Conservation (phyloP, 2,888 invertebrate genomes). For the Calephelis perditalis region DNA sequence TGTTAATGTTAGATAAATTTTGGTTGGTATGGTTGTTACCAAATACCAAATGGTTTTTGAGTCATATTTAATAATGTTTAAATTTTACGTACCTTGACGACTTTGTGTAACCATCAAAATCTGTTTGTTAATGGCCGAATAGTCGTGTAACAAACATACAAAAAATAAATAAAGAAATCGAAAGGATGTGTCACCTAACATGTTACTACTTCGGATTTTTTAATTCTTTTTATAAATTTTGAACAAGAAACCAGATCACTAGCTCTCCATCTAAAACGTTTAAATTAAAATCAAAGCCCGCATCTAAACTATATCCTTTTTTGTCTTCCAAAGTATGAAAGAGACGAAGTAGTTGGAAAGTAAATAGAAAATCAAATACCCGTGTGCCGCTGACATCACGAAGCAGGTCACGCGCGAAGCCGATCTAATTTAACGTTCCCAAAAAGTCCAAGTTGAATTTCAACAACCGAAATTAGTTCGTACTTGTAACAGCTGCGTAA, state of each 20-base stretch:
- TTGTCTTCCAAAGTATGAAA: constrained; percentile 31
- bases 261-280: constrained; percentile 20
- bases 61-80: no score
- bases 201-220: no score
- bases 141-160: no score
- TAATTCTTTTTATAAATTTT: no score
- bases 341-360: constrained; percentile 37
- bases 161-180: no score
- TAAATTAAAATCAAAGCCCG: constrained; percentile 30
- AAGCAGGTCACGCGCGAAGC: constrained; percentile 55
- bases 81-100: no score
- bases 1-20: no score
- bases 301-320: constrained; percentile 28
- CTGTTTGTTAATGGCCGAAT: no score
- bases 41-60: no score
- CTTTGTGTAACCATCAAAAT: no score
- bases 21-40: no score
- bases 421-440: constrained; percentile 64
- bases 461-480: constrained; percentile 52
- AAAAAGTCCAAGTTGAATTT: constrained; percentile 56
- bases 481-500: constrained; percentile 32
- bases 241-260: neutral
- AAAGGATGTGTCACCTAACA: no score
- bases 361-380: constrained; percentile 45
- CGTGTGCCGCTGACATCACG: constrained; percentile 43